Percentiles rank a stretch among this genome's conserved stretches.
These are phyloP conservation scores for Brachyhypopomus gauderio DNA, from an alignment of 2,113 vertebrate species.

Conservation along the genomic window DNA sequence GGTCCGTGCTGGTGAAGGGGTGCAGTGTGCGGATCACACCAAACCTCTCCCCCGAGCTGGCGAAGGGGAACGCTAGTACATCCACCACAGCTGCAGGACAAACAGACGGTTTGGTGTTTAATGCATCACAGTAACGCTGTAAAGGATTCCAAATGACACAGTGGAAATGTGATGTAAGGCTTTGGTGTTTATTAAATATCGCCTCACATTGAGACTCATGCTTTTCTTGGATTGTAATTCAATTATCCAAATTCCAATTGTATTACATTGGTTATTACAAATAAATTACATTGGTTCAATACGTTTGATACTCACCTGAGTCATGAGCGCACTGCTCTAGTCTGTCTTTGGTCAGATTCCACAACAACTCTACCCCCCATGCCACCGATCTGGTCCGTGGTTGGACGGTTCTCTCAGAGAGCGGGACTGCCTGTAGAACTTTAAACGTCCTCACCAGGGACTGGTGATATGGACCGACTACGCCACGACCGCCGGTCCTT, in stretches of 20 bases:
- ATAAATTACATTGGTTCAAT: too few relatives aligned
- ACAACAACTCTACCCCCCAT: conserved; percentile 81
- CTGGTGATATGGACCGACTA: conserved; percentile 57
- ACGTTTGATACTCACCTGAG: conserved; percentile 75
- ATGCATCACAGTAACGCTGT: too few relatives aligned
- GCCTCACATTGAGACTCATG: too few relatives aligned
- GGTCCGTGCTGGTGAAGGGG: conserved; percentile 79
- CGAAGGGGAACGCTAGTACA: conserved; percentile 82
- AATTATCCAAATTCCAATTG: too few relatives aligned
- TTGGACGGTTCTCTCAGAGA: conserved; percentile 76
- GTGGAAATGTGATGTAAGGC: too few relatives aligned
- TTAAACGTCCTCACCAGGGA: conserved; percentile 75
- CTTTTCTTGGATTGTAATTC: too few relatives aligned
- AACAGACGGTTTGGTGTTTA: neutral
- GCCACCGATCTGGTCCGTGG: conserved; percentile 79
- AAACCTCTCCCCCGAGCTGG: conserved; percentile 83
- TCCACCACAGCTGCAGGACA: conserved; percentile 74
- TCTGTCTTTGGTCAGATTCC: conserved; percentile 75
- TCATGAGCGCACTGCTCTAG: conserved; percentile 81
- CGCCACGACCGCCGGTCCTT: conserved; percentile 54
- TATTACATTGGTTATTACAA: too few relatives aligned
- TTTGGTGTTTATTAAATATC: too few relatives aligned
- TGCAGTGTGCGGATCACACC: conserved; percentile 83
- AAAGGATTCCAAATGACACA: too few relatives aligned
- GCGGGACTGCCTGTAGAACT: conserved; percentile 73